phyloP scores from a whole-genome alignment of 2,888 invertebrate species.

The Griposia aprilina region DNA sequence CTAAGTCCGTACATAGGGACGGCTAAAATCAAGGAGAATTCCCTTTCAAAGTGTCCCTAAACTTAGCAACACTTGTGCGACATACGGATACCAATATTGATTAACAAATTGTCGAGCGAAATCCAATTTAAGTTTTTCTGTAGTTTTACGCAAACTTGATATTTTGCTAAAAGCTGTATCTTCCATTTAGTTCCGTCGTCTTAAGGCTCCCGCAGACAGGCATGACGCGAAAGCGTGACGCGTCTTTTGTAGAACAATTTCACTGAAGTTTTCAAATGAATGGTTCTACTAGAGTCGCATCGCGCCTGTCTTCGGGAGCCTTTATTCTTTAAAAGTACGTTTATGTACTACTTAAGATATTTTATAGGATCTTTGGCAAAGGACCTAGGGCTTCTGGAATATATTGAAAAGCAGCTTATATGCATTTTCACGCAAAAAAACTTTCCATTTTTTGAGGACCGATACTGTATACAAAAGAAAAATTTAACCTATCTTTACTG shows the following conservation, averaged over 20 bases:
- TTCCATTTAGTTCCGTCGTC: background rate
- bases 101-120: background rate
- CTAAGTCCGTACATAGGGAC: slow-evolving; percentile 10
- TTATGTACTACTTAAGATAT: background rate
- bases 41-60: slow-evolving; percentile 26
- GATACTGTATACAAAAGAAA: too few species aligned
- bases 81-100: background rate
- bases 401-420: too few species aligned
- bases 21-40: slow-evolving; percentile 38
- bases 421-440: background rate
- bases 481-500: too few species aligned
- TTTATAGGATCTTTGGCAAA: background rate
- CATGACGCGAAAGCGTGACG: too few species aligned
- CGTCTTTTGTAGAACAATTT: too few species aligned
- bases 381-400: background rate
- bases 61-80: slow-evolving; percentile 1
- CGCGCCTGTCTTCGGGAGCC: too few species aligned
- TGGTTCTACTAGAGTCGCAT: too few species aligned
- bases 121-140: background rate
- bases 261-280: too few species aligned
- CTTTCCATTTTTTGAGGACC: background rate
- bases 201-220: too few species aligned
- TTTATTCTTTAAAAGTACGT: background rate
- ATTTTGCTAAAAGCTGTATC: background rate
- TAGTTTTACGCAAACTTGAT: background rate